These are phyloP conservation scores for Plutella xylostella DNA, from an alignment of 2,888 invertebrate genomes.

Conservation along the genomic window DNA sequence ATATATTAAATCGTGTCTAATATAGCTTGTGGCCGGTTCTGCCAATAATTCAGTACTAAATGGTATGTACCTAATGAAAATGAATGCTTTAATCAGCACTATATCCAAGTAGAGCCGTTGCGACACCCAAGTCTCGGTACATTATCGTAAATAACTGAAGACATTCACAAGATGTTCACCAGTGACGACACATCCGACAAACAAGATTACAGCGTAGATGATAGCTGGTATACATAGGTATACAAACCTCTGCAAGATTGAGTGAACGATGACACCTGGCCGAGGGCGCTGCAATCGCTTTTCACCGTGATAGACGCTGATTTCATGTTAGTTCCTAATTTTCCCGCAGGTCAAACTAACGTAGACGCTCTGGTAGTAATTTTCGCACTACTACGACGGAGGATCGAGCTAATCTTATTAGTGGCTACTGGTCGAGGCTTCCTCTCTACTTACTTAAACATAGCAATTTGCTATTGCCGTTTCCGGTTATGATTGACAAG, in stretches of 20 bases:
- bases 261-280: not conserved
- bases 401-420: constrained; percentile 50
- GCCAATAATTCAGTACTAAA: no score
- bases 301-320: not conserved
- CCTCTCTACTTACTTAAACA: constrained; percentile 49
- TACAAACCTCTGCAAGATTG: no score
- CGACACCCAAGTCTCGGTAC: not conserved
- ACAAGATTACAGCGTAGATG: constrained; percentile 27
- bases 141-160: no score
- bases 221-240: not conserved
- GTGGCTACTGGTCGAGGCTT: constrained; percentile 36
- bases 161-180: constrained; percentile 9
- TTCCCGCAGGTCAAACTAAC: not conserved
- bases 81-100: not conserved
- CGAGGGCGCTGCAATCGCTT: not conserved
- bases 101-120: not conserved
- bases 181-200: constrained; percentile 32
- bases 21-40: no score
- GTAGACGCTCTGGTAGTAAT: not conserved
- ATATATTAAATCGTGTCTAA: no score
- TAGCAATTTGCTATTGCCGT: constrained; percentile 35
- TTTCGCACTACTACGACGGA: constrained; percentile 2
- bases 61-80: no score
- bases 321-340: not conserved
- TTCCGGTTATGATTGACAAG: no score